Base-by-base conservation (phyloP, 2,888 invertebrate species). In the Crocallis elinguaria region DNA sequence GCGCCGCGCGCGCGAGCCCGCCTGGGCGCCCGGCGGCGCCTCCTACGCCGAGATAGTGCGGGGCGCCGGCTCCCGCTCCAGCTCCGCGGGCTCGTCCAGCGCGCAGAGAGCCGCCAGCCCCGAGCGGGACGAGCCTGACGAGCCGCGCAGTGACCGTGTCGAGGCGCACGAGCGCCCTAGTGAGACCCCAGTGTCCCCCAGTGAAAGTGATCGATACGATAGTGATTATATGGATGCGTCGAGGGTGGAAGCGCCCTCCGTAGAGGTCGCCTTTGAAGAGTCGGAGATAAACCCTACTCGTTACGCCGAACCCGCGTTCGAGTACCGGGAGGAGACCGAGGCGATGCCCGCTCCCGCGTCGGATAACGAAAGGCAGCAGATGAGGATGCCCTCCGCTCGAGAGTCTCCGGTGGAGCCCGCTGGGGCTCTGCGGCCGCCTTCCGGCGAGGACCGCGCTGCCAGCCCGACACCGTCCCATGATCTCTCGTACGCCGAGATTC, bases 1-100 rank as follows among this genome's bases (percentile, higher is more conserved):
- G 37, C 62, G 45, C 41, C 60, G 60, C 52, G 49, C 67, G 36
- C 54, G 53, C 53, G 95, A 95, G 78, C 95, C 95, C 11, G 93
- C 95, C 76, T 96, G 96, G 96, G 79, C 91, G 33, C 95, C 94
- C 2, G 95, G 95, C 21, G 94, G 94, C 16, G 94, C 95, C 38
- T 94, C 96, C 37, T 97, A 96, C 80, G 96, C 97, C 38, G 96
- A 96, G 84, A 94, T 97, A 60, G 92, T 96, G 56, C 93, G 94
- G 66, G 96, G 96, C 88, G 71, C 73, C 60, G 73, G 77, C 73
- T 86, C 85, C 35, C 74, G 89, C 60, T 84, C 88, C 56, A 81
- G 83, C 73, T 82, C 89, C 38, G 71, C 75, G 9, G 73, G 75
- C 51, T 79, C 71, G 23, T 68, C 71, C 46, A 73, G 78, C 53